Conservation (phyloP, 2,888 invertebrate genomes). For the Leptinotarsa peninsularis region DNA sequence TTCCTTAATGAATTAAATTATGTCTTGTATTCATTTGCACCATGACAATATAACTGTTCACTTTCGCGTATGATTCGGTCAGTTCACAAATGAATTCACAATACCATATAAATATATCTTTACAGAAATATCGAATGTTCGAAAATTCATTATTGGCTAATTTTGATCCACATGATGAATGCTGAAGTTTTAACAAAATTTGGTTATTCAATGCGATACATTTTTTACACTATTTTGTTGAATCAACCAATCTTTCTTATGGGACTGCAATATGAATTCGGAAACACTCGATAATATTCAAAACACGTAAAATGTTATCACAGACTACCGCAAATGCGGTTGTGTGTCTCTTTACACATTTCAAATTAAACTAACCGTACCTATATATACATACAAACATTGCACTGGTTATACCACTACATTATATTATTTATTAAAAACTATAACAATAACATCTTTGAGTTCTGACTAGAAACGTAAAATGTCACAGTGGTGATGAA, state of each 20-base stretch:
- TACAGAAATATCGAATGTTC: slow-evolving; percentile 5
- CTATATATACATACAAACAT: slow-evolving; percentile 56
- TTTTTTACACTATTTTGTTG: too few relatives aligned
- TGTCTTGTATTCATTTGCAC: slow-evolving; percentile 20
- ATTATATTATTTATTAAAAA: slow-evolving; percentile 25
- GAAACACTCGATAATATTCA: slow-evolving; percentile 44
- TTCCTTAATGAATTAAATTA: slow-evolving; percentile 31
- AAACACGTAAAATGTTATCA: slow-evolving; percentile 62
- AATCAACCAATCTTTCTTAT: neutral
- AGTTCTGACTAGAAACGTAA: slow-evolving; percentile 47
- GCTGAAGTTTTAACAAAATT: too few relatives aligned
- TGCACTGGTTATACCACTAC: slow-evolving; percentile 54
- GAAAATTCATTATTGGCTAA: neutral
- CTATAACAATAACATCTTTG: slow-evolving; percentile 41
- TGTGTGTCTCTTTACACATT: slow-evolving; percentile 59
- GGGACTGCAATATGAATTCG: neutral
- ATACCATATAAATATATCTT: slow-evolving; percentile 2
- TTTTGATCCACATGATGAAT: too few relatives aligned
- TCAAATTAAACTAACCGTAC: slow-evolving; percentile 52
- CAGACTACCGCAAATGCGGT: slow-evolving; percentile 61
- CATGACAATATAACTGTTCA: neutral
- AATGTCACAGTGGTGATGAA: slow-evolving; percentile 24
- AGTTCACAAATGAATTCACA: neutral
- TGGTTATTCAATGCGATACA: too few relatives aligned
- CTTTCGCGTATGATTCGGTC: neutral